Conservation (phyloP, 1,140 invertebrate genomes). For the Cotesia chilonis region DNA sequence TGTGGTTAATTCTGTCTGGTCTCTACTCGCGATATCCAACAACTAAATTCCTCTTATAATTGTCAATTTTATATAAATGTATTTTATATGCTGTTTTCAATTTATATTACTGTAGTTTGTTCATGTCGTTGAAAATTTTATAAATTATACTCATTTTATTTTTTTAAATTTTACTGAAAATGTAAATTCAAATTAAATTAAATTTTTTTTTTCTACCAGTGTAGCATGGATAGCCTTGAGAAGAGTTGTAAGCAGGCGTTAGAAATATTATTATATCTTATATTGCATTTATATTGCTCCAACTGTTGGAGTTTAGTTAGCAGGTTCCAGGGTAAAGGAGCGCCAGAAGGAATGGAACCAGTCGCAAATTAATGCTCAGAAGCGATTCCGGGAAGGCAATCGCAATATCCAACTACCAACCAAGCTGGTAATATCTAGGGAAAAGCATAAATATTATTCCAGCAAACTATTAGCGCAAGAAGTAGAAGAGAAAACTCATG, state of each 20-base stretch:
- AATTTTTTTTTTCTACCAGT: background rate
- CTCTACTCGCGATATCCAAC: constrained; percentile 5
- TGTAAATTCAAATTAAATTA: background rate
- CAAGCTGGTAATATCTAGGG: constrained; percentile 46
- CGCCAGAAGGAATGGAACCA: constrained; percentile 29
- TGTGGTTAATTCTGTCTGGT: constrained; percentile 32
- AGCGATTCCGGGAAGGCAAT: constrained; percentile 45
- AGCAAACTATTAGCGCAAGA: background rate
- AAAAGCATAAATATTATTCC: constrained; percentile 11
- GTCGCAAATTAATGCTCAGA: constrained; percentile 51
- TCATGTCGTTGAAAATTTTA: too few species aligned
- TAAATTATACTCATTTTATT: too few species aligned
- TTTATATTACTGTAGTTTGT: background rate
- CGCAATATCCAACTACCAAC: constrained; percentile 43
- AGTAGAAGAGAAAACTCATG: background rate
- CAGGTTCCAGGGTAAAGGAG: background rate
- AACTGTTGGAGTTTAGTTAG: background rate
- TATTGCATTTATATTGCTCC: background rate
- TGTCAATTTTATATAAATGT: constrained; percentile 24
- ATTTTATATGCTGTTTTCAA: constrained; percentile 12
- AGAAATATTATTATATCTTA: background rate
- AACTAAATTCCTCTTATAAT: constrained; percentile 24
- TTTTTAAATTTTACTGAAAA: background rate
- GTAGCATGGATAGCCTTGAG: constrained; percentile 20
- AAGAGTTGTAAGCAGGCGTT: constrained; percentile 16